Conservation (phyloP, 1,140 invertebrate species). For the Eueides isabella region DNA sequence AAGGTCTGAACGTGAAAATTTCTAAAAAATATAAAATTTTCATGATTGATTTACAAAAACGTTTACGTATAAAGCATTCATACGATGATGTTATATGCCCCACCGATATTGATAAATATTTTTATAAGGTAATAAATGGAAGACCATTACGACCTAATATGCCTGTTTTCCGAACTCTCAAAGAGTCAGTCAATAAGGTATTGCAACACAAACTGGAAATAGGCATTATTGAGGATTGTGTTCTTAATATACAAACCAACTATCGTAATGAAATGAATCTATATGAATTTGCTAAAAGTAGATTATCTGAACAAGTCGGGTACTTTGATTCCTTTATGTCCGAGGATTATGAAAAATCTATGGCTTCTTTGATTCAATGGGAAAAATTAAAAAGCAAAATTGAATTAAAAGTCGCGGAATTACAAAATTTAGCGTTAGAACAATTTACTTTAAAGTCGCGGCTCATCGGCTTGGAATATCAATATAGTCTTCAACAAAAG, state of each 20-base stretch:
- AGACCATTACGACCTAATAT: constrained; percentile 37
- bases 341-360: constrained; percentile 83
- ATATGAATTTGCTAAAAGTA: constrained; percentile 74
- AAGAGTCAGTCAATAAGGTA: constrained; percentile 44
- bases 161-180: constrained; percentile 58
- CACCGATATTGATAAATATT: constrained; percentile 56
- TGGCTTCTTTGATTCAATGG: constrained; percentile 76
- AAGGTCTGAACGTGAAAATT: constrained; percentile 43
- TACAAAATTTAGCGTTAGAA: constrained; percentile 72
- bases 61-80: constrained; percentile 43
- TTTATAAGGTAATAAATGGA: constrained; percentile 52
- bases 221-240: constrained; percentile 82
- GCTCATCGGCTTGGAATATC: constrained; percentile 83
- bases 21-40: constrained; percentile 59
- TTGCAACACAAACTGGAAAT: constrained; percentile 57
- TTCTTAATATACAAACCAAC: constrained; percentile 82
- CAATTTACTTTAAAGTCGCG: constrained; percentile 78
- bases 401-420: constrained; percentile 66
- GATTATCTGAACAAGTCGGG: constrained; percentile 76
- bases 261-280: constrained; percentile 78
- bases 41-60: constrained; percentile 43
- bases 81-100: constrained; percentile 45
- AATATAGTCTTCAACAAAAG: constrained; percentile 83
- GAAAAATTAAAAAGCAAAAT: constrained; percentile 75
- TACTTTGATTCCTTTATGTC: constrained; percentile 84